A percentile compares a stretch with the other conserved stretches of the same genome.
Conservation (phyloP, 2,113 vertebrate species). For the Myrmecobius fasciatus region DNA sequence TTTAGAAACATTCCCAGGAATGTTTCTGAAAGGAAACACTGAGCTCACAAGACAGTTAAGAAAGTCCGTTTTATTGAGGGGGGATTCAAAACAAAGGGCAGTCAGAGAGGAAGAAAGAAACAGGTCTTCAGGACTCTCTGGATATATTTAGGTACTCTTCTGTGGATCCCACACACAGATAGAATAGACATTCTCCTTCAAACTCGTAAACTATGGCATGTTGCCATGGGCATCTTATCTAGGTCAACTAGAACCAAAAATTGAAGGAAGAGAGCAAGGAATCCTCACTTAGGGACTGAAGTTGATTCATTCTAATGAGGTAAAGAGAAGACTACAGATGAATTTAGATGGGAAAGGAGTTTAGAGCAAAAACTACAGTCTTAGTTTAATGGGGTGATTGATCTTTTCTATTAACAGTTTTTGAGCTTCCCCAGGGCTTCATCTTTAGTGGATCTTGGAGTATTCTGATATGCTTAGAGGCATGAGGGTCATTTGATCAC, state of each 20-base stretch:
- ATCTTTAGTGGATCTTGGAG: not conserved
- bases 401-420: not conserved
- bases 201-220: not conserved
- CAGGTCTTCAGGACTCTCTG: not conserved
- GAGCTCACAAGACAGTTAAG: not conserved
- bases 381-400: not conserved
- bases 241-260: not conserved
- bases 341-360: not conserved
- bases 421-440: not conserved
- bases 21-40: not conserved
- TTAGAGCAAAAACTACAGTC: not conserved
- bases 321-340: not conserved
- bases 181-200: not conserved
- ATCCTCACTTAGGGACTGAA: not conserved
- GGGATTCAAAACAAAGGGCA: not conserved
- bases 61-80: not conserved
- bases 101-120: not conserved
- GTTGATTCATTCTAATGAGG: not conserved
- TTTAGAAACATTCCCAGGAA: not conserved
- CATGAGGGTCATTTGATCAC: not conserved
- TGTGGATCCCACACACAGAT: not conserved
- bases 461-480: not conserved
- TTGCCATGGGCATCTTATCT: not conserved
- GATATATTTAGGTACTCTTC: not conserved
- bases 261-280: not conserved